Evolutionary conservation across 2,888 invertebrate species (phyloP), one percentile per base, ranked within the genome.

Genomic region (Dryococelus australis): DNA sequence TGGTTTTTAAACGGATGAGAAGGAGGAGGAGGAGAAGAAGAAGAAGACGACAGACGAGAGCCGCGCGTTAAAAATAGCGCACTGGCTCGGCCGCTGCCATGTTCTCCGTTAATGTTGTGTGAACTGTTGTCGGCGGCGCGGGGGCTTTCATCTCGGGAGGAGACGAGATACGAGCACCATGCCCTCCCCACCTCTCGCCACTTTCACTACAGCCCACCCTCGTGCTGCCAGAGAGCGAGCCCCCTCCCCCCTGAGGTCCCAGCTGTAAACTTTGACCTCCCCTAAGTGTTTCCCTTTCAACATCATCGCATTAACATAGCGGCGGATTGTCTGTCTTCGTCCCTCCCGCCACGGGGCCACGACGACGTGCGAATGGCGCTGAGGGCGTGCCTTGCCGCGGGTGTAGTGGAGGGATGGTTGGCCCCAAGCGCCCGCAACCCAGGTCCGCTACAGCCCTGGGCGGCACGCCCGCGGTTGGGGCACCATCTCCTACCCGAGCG

Each of bases 81-180:
- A 24, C 20, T n/a, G 3, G 24, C 65, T n/a, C 24, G 65, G 24
- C 65, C 65, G 65, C 10, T n/a, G 65, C 65, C 65, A 65, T 65
- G 65, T 65, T 65, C 65, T n/a, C 65, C 65, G 65, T 65, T 65
- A 65, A 65, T 65, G 65, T 65, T 65, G 65, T 65, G 65, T 65
- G 65, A 65, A 65, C 65, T 65, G 65, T 65, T 65, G 65, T 65
- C 65, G 65, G 65, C 65, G 65, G 65, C 65, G 65, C 65, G 24
- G 65, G n/a, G 65, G 65, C 65, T 65, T 65, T 65, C 65, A 65
- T 65, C 65, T 65, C 65, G 65, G 65, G 24, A 65, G n/a, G 65
- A 65, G 65, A 65, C 65, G 65, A 65, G 65, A 65, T 65, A 65
- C 65, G 65, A 65, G 65, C 65, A 65, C 47, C 35, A 35, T 35